phyloP scores from a whole-genome alignment of 2,888 invertebrate species.

The Drosophila koepferae region DNA sequence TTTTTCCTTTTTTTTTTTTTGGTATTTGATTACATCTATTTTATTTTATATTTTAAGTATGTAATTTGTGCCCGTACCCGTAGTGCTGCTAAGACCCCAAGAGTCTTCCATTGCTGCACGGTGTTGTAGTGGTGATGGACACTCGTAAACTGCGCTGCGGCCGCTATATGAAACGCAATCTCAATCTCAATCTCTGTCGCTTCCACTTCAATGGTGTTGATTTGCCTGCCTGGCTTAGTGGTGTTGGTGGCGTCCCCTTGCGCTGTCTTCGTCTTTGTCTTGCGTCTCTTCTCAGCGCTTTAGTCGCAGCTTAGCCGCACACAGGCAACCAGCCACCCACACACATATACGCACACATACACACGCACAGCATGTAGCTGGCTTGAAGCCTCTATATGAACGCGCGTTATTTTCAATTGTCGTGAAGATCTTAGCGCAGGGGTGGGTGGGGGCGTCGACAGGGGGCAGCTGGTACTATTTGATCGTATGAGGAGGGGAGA shows the following conservation, averaged over 20 bases:
- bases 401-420: conserved; percentile 67
- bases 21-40: conserved; percentile 1
- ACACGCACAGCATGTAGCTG: conserved; percentile 34
- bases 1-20: background rate
- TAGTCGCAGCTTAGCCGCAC: conserved; percentile 42
- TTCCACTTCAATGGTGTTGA: conserved; percentile 78
- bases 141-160: conserved; percentile 82
- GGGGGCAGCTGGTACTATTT: conserved; percentile 6
- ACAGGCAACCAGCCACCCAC: conserved; percentile 5
- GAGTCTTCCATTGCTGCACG: conserved; percentile 83
- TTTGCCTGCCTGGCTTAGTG: conserved; percentile 46
- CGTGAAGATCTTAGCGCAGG: conserved; percentile 52
- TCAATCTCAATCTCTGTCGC: conserved; percentile 74
- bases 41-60: conserved; percentile 14
- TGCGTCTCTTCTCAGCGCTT: conserved; percentile 16
- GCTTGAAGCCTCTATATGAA: conserved; percentile 31
- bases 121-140: conserved; percentile 82
- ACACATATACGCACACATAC: conserved; percentile 23
- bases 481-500: background rate
- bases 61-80: conserved; percentile 77
- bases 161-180: conserved; percentile 79
- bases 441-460: background rate
- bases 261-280: conserved; percentile 22
- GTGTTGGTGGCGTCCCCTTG: conserved; percentile 13
- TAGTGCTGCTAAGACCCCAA: conserved; percentile 85